Conservation (phyloP, 2,113 vertebrate species). For the Erythrocercus mccallii region DNA sequence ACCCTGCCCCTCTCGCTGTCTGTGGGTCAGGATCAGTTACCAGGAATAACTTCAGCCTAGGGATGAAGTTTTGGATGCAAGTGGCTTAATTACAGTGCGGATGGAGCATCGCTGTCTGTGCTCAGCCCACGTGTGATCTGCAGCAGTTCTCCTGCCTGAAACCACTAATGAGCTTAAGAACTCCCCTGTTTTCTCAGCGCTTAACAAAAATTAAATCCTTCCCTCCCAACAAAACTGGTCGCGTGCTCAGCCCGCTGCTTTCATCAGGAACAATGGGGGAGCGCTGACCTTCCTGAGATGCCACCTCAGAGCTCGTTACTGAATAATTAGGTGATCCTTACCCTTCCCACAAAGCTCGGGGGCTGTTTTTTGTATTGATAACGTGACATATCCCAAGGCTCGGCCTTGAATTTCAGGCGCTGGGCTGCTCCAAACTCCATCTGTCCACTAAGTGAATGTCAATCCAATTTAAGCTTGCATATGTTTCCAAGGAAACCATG, state of each 20-base stretch:
- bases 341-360: not conserved
- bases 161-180: conserved; percentile 27
- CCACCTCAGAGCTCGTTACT: not conserved
- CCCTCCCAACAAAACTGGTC: not conserved
- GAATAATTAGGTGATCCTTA: not conserved
- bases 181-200: not conserved
- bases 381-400: not conserved
- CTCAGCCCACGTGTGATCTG: not conserved
- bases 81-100: not conserved
- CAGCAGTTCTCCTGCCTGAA: not conserved
- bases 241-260: not conserved
- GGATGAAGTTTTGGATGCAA: not conserved
- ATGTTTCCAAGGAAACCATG: conserved; percentile 58
- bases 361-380: not conserved
- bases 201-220: conserved; percentile 21
- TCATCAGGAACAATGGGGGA: not conserved
- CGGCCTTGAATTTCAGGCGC: not conserved
- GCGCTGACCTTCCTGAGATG: conserved; percentile 1
- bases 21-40: not conserved
- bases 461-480: conserved; percentile 42
- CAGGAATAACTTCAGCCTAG: not conserved
- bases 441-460: conserved; percentile 48
- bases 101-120: not conserved
- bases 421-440: conserved; percentile 45
- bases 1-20: not conserved